phyloP scores from a whole-genome alignment of 2,113 vertebrate species.

The Passer montanus region DNA sequence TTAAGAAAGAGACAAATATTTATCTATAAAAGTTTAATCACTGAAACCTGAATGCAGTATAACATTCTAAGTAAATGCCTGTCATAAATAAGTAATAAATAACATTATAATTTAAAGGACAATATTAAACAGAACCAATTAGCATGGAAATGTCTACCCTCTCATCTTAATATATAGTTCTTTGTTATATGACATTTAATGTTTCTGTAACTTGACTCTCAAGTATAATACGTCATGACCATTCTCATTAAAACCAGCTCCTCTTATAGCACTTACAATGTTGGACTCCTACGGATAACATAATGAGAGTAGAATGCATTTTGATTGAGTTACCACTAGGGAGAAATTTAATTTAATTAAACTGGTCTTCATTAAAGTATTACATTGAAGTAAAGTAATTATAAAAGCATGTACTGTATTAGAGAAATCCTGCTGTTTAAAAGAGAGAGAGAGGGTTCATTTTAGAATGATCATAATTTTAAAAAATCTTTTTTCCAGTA shows the following conservation, averaged over 20 bases:
- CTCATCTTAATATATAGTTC: conserved; percentile 60
- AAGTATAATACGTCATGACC: conserved; percentile 64
- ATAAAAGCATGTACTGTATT: conserved; percentile 69
- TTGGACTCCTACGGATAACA: conserved; percentile 77
- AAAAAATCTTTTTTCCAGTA: neutral
- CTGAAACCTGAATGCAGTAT: neutral
- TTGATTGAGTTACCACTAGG: conserved; percentile 79
- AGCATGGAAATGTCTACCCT: conserved; percentile 53
- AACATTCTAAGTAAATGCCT: conserved; percentile 8
- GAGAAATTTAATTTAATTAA: conserved; percentile 84
- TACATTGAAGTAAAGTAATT: conserved; percentile 77
- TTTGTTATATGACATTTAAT: conserved; percentile 60
- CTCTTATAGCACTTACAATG: conserved; percentile 64
- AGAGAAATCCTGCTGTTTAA: conserved; percentile 63
- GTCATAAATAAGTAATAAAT: conserved; percentile 64
- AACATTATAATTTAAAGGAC: conserved; percentile 48
- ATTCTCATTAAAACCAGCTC: conserved; percentile 72
- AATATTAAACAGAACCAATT: conserved; percentile 61
- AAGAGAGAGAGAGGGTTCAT: conserved; percentile 25
- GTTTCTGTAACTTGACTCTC: conserved; percentile 66
- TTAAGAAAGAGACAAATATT: conserved; percentile 33
- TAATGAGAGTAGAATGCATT: conserved; percentile 79
- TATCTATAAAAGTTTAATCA: conserved; percentile 57
- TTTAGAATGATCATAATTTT: conserved; percentile 41
- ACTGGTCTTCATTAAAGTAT: conserved; percentile 80